Conservation (phyloP, 2,113 vertebrate species). For the Octodon degus region DNA sequence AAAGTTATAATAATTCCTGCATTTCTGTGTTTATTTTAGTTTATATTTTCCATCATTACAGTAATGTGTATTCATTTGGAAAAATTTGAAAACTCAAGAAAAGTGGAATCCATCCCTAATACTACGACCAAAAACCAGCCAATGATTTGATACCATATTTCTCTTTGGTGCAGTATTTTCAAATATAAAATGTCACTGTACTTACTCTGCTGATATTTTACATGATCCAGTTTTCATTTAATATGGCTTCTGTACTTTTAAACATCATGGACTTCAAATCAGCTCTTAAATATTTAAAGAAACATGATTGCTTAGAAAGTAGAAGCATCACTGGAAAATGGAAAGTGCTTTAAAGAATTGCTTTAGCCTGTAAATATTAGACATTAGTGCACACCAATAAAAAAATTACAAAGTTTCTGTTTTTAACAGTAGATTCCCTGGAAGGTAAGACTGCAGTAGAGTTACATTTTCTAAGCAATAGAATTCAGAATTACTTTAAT, state of each 20-base stretch:
- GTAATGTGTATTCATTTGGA: slow-evolving; percentile 33
- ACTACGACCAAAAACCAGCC: background rate
- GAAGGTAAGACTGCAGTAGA: background rate
- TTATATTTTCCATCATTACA: background rate
- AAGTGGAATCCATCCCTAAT: background rate
- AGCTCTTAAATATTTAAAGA: slow-evolving; percentile 54
- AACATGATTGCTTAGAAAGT: slow-evolving; percentile 26
- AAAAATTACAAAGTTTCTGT: slow-evolving; percentile 20
- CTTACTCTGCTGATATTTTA: slow-evolving; percentile 44
- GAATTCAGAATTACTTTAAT: slow-evolving; percentile 51
- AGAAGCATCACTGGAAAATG: slow-evolving; percentile 2
- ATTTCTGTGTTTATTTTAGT: slow-evolving; percentile 42
- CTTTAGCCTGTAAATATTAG: background rate
- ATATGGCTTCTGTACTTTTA: slow-evolving; percentile 30
- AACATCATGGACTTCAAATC: slow-evolving; percentile 11
- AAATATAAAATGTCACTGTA: slow-evolving; percentile 4
- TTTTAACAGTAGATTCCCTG: slow-evolving; percentile 23
- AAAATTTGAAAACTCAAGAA: slow-evolving; percentile 49
- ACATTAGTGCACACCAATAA: background rate
- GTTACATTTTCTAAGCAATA: slow-evolving; percentile 31
- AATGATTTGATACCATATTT: background rate
- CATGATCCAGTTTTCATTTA: slow-evolving; percentile 44
- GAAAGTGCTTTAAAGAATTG: slow-evolving; percentile 21
- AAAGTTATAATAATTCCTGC: slow-evolving; percentile 6
- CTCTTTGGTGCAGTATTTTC: slow-evolving; percentile 10